A percentile compares a stretch with the other conserved stretches of the same genome.
phyloP scores from a whole-genome alignment of 2,113 vertebrate genomes.

The Charadrius vociferus region DNA sequence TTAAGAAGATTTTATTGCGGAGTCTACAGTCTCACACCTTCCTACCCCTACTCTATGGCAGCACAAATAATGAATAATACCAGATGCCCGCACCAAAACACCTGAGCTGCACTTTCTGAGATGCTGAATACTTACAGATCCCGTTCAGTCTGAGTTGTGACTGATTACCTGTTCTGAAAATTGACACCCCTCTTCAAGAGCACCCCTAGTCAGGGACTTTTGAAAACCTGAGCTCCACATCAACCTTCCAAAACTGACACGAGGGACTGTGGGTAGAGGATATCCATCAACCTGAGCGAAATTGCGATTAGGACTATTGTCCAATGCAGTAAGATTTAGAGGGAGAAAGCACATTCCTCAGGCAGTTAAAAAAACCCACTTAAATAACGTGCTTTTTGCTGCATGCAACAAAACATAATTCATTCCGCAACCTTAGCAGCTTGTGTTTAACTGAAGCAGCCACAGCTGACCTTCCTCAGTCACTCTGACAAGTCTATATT shows the following conservation, averaged over 20 bases:
- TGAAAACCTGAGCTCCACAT: not conserved
- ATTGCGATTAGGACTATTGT: not conserved
- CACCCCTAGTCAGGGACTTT: not conserved
- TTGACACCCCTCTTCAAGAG: not conserved
- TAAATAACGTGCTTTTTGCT: not conserved
- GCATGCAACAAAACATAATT: not conserved
- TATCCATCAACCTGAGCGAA: not conserved
- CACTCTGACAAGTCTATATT: constrained; percentile 16
- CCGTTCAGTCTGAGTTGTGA: not conserved
- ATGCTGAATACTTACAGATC: not conserved
- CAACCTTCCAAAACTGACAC: not conserved
- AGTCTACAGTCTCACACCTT: not conserved
- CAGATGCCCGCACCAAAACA: not conserved
- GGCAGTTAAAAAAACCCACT: not conserved
- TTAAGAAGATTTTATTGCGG: not conserved
- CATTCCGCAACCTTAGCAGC: not conserved
- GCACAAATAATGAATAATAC: not conserved
- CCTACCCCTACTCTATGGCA: not conserved
- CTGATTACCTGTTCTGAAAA: not conserved
- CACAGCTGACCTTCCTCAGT: constrained; percentile 54
- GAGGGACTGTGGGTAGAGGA: not conserved
- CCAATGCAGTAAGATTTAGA: rapidly evolving
- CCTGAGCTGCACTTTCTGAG: not conserved
- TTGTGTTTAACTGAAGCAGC: not conserved
- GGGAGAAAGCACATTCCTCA: not conserved